phyloP scores from a whole-genome alignment of 2,888 invertebrate genomes.

The Monoplex corrugatus region DNA sequence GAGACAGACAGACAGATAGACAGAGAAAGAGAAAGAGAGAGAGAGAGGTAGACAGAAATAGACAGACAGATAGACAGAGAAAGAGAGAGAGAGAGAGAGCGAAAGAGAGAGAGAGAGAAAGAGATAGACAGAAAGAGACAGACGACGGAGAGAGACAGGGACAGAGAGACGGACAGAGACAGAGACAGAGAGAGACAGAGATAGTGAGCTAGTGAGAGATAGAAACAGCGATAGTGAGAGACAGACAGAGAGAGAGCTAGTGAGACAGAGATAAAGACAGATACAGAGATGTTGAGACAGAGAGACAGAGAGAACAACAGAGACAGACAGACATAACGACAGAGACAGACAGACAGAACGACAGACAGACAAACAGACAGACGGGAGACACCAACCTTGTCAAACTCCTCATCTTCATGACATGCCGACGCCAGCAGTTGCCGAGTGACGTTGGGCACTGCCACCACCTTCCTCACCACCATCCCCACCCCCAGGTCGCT shows the following conservation, averaged over 20 bases:
- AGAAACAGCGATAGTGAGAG: background rate
- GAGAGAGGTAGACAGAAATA: no score
- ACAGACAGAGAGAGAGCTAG: background rate
- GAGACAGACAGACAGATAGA: no score
- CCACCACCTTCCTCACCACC: constrained; percentile 2
- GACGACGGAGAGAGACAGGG: no score
- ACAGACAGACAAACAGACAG: background rate
- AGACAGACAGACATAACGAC: background rate
- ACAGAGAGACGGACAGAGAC: background rate
- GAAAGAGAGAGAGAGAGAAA: no score
- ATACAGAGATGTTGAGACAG: background rate
- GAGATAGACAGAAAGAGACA: no score
- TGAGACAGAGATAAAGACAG: background rate
- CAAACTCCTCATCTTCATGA: background rate
- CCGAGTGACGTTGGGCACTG: constrained; percentile 4
- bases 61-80: no score
- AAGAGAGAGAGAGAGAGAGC: no score
- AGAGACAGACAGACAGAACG: background rate
- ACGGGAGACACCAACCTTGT: background rate
- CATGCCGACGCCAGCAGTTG: background rate
- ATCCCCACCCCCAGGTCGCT: background rate
- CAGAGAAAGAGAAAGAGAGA: no score
- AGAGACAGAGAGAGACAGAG: background rate
- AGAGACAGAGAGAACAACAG: background rate
- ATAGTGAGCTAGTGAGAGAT: background rate